Conservation (phyloP, 2,113 vertebrate genomes). For the Grallaria varia region DNA sequence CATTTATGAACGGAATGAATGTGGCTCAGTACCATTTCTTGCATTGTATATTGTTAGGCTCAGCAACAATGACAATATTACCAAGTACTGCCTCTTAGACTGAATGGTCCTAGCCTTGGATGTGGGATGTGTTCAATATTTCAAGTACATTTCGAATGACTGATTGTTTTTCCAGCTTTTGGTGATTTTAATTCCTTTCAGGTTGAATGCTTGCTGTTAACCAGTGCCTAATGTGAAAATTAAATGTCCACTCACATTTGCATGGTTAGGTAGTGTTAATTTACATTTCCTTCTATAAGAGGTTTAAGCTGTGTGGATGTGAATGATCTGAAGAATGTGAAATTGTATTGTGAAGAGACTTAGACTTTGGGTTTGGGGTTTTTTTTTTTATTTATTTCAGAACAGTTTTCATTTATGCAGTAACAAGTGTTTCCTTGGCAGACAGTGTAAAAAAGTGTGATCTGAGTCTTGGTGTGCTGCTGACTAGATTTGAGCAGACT, state of each 20-base stretch:
- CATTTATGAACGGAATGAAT: background rate
- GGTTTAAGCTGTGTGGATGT: background rate
- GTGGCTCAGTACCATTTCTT: background rate
- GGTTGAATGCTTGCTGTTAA: background rate
- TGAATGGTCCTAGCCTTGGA: background rate
- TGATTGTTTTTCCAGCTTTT: background rate
- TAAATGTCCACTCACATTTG: background rate
- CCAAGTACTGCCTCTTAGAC: background rate
- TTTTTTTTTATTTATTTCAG: background rate
- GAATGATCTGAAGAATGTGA: background rate
- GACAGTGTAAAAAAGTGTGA: background rate
- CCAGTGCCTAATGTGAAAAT: background rate
- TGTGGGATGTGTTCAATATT: background rate
- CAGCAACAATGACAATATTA: background rate
- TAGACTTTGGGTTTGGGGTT: background rate
- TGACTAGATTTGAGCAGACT: background rate
- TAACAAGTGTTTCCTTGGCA: background rate
- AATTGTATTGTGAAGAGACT: background rate
- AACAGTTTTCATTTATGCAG: background rate
- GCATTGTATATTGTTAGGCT: background rate
- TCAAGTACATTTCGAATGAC: background rate
- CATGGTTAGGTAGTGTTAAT: background rate
- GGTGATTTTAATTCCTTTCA: background rate
- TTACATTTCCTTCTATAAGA: background rate
- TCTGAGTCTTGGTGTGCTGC: background rate